Base-by-base conservation (phyloP, 2,888 invertebrate species). In the Ptilodon capucinus region DNA sequence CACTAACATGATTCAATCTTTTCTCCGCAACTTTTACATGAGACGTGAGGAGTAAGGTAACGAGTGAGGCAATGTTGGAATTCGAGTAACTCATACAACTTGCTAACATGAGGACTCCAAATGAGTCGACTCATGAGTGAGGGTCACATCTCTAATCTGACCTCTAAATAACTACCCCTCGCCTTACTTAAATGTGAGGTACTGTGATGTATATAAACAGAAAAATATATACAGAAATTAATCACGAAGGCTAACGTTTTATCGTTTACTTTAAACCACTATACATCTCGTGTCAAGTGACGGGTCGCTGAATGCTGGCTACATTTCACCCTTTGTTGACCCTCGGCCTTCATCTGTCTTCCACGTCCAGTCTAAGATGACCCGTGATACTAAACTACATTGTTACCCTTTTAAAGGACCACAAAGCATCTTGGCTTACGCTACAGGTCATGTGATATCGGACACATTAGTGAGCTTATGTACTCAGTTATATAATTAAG, bases 401-500 rank as follows among this genome's bases (percentile, higher is more conserved):
- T 42, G 44, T 51, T 50, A 34, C 44, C 42, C 40, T 42, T 48
- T 28, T 19, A 43, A 54, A 46, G 44, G 25, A 46, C 39, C 57
- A 45, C 46, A 62, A 57, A 64, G 46, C 43, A 36, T 38, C 28
- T 39, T 46, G 49, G 45, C 45, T 46, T 42, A 44, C 49, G 18
- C 34, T 30, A 44, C 3, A 14, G 68, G 19, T 65, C 68, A 42
- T 18, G 42, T 47, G 57, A 57, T 40, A 45, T 35, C 71, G 64
- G 73, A 42, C 32, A 38, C 41, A 32, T 59, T 54, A 49, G 48
- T 52, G 47, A 40, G 49, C 49, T 47, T 40, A 41, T 55, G 62
- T 68, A 65, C 73, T 72, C 68, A n/a, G 50, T 48, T 40, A 42
- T 55, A 61, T 69, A 65, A 74, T 71, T 70, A 68, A 68, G 53